phyloP scores from a whole-genome alignment of 1,140 invertebrate genomes.

The Sesamia nonagrioides region DNA sequence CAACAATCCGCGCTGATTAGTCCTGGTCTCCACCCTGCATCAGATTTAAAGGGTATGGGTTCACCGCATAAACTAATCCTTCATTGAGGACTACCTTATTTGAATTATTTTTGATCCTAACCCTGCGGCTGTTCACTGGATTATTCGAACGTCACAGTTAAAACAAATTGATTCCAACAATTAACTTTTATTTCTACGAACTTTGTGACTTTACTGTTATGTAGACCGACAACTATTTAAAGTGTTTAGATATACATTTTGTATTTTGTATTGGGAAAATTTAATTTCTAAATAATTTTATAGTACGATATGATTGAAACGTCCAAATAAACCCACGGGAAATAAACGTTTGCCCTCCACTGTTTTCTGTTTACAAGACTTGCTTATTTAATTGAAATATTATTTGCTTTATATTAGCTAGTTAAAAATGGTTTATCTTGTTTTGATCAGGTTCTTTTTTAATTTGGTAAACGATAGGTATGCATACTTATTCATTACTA shows the following conservation, averaged over 20 bases:
- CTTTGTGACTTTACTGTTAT: constrained; percentile 8
- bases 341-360: not conserved
- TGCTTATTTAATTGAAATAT: constrained; percentile 2
- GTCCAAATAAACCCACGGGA: constrained; percentile 27
- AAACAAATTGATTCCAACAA: constrained; percentile 44
- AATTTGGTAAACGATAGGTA: too few relatives aligned
- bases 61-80: constrained; percentile 75
- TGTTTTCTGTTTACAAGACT: constrained; percentile 5
- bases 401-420: not conserved
- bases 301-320: not conserved
- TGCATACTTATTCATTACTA: too few relatives aligned
- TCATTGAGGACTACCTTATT: constrained; percentile 63
- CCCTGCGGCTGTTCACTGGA: constrained; percentile 41
- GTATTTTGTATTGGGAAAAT: not conserved
- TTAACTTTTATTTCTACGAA: constrained; percentile 41
- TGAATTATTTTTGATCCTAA: constrained; percentile 63
- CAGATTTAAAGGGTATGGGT: constrained; percentile 77
- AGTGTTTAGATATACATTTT: not conserved
- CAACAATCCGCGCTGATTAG: constrained; percentile 84
- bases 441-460: not conserved
- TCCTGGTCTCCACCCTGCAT: constrained; percentile 74
- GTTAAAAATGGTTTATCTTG: not conserved
- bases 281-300: constrained; percentile 24
- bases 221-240: constrained; percentile 1
- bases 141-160: constrained; percentile 52